These are phyloP conservation scores for Saxicola maurus DNA, from an alignment of 2,797 vertebrate genomes.

Conservation along the genomic window DNA sequence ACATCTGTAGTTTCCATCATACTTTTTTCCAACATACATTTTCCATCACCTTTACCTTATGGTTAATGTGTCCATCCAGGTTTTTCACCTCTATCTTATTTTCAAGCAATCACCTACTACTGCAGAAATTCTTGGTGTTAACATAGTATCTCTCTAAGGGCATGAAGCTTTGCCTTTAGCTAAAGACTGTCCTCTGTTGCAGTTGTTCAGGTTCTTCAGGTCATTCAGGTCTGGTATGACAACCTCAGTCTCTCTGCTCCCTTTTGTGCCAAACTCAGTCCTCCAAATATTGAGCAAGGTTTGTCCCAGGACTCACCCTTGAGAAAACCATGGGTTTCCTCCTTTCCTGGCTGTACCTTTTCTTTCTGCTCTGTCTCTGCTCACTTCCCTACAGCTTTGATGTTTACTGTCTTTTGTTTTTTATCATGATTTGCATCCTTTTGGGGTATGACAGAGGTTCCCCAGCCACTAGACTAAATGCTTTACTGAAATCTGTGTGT, in stretches of 20 bases:
- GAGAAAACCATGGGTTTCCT: not conserved
- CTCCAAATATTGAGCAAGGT: not conserved
- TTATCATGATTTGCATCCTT: not conserved
- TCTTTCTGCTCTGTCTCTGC: not conserved
- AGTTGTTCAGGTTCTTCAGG: not conserved
- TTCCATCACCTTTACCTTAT: not conserved
- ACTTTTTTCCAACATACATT: not conserved
- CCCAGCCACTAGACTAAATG: not conserved
- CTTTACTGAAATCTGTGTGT: not conserved
- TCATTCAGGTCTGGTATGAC: not conserved
- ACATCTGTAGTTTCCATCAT: not conserved
- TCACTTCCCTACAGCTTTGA: not conserved
- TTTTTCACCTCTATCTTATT: not conserved
- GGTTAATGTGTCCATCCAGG: not conserved
- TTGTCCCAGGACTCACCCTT: not conserved
- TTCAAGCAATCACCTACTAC: not conserved
- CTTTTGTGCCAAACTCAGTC: not conserved
- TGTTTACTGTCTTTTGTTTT: accelerated
- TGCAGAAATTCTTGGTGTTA: not conserved
- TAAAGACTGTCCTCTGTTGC: not conserved
- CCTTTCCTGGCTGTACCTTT: not conserved
- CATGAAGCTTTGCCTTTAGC: not conserved
- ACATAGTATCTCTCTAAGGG: not conserved
- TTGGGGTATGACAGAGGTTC: not conserved
- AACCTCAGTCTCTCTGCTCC: not conserved